Conservation (phyloP, 2,113 vertebrate genomes). For the Pampusana beccarii region DNA sequence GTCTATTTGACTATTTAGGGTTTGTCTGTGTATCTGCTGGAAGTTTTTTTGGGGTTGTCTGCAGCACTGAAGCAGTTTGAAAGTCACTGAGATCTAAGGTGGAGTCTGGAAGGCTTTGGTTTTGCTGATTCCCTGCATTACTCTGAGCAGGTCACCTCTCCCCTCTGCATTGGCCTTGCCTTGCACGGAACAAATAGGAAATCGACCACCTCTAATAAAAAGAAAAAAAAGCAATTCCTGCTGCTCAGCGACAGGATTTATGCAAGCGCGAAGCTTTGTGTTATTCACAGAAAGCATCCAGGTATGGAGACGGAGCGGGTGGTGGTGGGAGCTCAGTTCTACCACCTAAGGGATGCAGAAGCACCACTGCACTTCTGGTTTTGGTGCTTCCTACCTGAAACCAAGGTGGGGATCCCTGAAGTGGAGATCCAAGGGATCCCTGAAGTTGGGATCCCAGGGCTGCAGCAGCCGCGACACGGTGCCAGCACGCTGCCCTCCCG, state of each 20-base stretch:
- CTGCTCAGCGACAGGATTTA: not conserved
- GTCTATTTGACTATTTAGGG: not conserved
- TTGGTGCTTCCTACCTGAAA: not conserved
- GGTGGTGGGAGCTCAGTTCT: not conserved
- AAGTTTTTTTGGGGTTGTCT: not conserved
- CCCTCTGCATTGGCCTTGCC: not conserved
- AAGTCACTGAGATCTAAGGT: not conserved
- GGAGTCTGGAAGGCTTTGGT: not conserved
- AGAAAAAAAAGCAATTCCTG: not conserved
- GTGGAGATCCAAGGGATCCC: not conserved
- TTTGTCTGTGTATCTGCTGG: not conserved
- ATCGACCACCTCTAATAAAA: not conserved
- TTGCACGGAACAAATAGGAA: not conserved
- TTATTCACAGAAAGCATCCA: not conserved
- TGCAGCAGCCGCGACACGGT: not conserved
- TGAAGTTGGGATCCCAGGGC: accelerated
- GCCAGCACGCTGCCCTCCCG: not conserved
- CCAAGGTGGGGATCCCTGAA: not conserved
- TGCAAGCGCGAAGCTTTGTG: accelerated
- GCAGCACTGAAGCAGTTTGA: not conserved
- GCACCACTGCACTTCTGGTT: not conserved
- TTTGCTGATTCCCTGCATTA: not conserved
- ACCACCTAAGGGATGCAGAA: accelerated
- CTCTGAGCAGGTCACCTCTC: not conserved
- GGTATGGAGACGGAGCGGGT: accelerated